A percentile compares a stretch with the other conserved stretches of the same genome.
Conservation (phyloP, 2,113 vertebrate species). For the Mirza zaza region DNA sequence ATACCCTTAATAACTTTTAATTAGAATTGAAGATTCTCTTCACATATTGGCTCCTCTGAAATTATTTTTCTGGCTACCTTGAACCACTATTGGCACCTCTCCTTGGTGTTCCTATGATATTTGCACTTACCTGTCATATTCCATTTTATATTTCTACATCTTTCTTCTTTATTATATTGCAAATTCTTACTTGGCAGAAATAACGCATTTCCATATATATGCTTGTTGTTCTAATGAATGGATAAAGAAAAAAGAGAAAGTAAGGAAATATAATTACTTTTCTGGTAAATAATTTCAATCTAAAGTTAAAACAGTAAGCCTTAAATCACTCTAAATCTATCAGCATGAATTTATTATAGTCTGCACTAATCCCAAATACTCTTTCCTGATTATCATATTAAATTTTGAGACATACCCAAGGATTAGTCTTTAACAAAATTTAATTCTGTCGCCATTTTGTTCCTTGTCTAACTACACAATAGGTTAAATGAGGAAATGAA, state of each 20-base stretch:
- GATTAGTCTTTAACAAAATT: neutral
- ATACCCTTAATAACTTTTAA: neutral
- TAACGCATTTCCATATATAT: neutral
- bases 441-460: neutral
- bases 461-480: neutral
- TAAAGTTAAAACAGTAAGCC: neutral
- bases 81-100: fast-evolving
- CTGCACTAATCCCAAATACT: neutral
- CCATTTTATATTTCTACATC: neutral
- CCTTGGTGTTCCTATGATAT: neutral
- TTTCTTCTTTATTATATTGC: neutral
- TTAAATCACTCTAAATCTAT: neutral
- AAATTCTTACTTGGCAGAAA: neutral
- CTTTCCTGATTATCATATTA: neutral
- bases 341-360: neutral
- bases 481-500: neutral
- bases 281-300: neutral
- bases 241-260: neutral
- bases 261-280: neutral
- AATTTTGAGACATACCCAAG: neutral
- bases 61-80: neutral
- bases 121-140: neutral
- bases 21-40: neutral
- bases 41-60: neutral
- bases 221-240: neutral